Evolutionary conservation across 2,888 invertebrate species (phyloP).

Genomic region (Troglohyphantes excavatus): DNA sequence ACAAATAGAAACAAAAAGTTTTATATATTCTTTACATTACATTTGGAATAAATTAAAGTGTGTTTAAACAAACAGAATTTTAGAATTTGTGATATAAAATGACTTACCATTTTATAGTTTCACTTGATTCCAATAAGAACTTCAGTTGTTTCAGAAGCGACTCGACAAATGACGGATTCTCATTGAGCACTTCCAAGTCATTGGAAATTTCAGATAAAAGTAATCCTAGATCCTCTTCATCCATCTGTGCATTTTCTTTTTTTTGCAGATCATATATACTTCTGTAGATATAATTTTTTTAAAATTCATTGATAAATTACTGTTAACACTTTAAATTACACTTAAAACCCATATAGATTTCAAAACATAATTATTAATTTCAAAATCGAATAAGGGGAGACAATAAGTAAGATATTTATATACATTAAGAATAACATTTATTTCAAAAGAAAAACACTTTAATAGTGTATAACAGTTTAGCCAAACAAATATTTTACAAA

Average conservation of each 20-base stretch:
- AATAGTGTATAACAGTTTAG: too few species aligned
- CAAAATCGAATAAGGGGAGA: too few species aligned
- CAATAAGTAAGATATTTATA: neutral
- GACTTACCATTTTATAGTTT: constrained; percentile 5
- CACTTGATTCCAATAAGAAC: neutral
- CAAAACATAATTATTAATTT: too few species aligned
- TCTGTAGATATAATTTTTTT: neutral
- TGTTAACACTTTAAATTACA: too few species aligned
- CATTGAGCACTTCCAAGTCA: neutral
- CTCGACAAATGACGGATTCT: neutral
- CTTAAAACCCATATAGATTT: too few species aligned
- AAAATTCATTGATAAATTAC: too few species aligned
- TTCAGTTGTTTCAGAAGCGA: neutral
- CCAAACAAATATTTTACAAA: too few species aligned
- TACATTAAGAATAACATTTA: neutral
- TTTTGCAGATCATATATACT: neutral
- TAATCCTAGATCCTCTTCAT: neutral
- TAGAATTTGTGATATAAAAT: too few species aligned
- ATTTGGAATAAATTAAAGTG: too few species aligned
- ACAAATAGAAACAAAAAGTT: neutral
- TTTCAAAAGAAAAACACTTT: neutral
- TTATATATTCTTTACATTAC: too few species aligned
- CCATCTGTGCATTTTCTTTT: neutral
- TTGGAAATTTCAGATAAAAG: constrained; percentile 11
- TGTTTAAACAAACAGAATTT: too few species aligned